Percentiles rank a stretch among this genome's conserved stretches.
phyloP scores from a whole-genome alignment of 2,888 invertebrate species.

The Thera britannica region DNA sequence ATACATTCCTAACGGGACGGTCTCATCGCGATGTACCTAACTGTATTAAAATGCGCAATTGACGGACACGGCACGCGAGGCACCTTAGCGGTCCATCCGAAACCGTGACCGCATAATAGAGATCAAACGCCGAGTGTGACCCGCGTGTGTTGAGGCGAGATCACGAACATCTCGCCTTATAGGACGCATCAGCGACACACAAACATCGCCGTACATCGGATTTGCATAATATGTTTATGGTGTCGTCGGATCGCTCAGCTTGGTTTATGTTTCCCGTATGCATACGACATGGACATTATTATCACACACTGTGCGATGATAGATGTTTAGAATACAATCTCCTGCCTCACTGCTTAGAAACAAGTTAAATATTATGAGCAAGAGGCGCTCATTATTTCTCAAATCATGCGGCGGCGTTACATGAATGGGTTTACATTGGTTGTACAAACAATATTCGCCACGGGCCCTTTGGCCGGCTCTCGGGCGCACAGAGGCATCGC shows the following conservation, averaged over 20 bases:
- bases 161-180: slow-evolving; percentile 68
- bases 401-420: slow-evolving; percentile 64
- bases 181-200: slow-evolving; percentile 49
- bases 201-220: slow-evolving; percentile 48
- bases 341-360: slow-evolving; percentile 47
- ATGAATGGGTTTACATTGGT: slow-evolving; percentile 51
- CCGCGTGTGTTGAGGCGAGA: slow-evolving; percentile 53
- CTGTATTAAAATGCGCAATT: slow-evolving; percentile 66
- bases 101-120: slow-evolving; percentile 58
- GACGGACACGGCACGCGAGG: slow-evolving; percentile 62
- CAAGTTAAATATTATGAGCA: slow-evolving; percentile 60
- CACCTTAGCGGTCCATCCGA: slow-evolving; percentile 57
- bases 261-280: slow-evolving; percentile 56
- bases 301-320: slow-evolving; percentile 45
- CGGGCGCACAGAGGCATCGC: slow-evolving; percentile 56
- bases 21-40: slow-evolving; percentile 71
- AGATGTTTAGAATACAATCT: slow-evolving; percentile 48
- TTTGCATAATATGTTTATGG: slow-evolving; percentile 40
- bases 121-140: slow-evolving; percentile 72
- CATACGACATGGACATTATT: slow-evolving; percentile 50
- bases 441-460: slow-evolving; percentile 70
- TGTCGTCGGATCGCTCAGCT: slow-evolving; percentile 42
- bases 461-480: slow-evolving; percentile 67
- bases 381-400: slow-evolving; percentile 65
- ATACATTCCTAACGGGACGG: slow-evolving; percentile 57